Evolutionary conservation across 2,797 vertebrate genomes (phyloP).

Genomic region (Crocidura indochinensis): DNA sequence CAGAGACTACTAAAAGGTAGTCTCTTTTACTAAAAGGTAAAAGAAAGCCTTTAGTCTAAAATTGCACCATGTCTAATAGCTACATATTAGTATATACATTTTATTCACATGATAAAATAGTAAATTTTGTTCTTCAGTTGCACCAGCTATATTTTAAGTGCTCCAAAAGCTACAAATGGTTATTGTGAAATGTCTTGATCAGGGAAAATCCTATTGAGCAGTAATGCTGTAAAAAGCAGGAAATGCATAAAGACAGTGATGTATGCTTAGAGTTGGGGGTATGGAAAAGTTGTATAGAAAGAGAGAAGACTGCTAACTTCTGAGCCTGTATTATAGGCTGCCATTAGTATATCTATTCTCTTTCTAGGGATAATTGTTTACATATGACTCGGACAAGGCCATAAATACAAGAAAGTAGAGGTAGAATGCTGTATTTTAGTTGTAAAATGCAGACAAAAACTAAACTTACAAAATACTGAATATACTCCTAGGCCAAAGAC

Average conservation of each 20-base stretch:
- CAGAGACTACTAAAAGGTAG: neutral
- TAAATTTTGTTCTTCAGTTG: neutral
- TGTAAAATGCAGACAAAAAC: conserved; percentile 50
- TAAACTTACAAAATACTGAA: conserved; percentile 7
- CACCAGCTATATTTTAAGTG: neutral
- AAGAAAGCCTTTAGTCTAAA: neutral
- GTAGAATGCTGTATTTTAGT: conserved; percentile 28
- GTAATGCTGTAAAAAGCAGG: neutral
- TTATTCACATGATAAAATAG: conserved; percentile 1
- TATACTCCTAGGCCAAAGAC: neutral
- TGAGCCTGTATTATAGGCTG: neutral
- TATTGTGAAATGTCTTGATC: neutral
- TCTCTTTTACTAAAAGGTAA: too few species aligned
- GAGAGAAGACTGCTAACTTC: neutral
- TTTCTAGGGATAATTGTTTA: conserved; percentile 36
- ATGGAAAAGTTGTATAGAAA: neutral
- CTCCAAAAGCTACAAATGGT: neutral
- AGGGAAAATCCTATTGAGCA: neutral
- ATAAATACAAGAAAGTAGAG: conserved; percentile 15
- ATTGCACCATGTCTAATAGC: too few species aligned
- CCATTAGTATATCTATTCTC: neutral
- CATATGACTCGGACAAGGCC: neutral
- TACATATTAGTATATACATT: neutral
- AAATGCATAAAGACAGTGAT: neutral
- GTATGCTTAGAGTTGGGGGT: neutral